Evolutionary conservation across 2,888 invertebrate genomes (phyloP).

Genomic region (Euspilapteryx auroguttella): DNA sequence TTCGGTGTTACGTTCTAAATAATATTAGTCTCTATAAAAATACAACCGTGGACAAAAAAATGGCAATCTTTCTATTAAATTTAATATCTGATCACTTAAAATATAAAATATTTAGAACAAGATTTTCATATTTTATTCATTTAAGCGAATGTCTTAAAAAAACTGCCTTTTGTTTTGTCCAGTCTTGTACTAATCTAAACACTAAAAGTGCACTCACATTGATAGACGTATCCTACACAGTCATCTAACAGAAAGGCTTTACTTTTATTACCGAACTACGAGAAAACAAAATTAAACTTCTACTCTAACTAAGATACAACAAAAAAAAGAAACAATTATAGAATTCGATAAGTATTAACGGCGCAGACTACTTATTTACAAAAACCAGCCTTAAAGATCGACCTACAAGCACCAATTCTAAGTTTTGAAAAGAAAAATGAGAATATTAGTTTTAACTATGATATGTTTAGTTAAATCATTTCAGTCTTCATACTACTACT

Average conservation of each 20-base stretch:
- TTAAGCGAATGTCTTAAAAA: no score
- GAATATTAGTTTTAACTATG: slow-evolving; percentile 36
- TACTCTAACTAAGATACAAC: not conserved
- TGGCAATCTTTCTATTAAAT: no score
- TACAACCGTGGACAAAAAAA: slow-evolving; percentile 15
- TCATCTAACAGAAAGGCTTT: slow-evolving; percentile 34
- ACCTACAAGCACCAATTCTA: slow-evolving; percentile 61
- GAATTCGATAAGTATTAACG: slow-evolving; percentile 1
- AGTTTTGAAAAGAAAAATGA: slow-evolving; percentile 52
- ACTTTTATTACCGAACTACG: slow-evolving; percentile 8
- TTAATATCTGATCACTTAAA: no score
- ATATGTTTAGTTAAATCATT: slow-evolving; percentile 50
- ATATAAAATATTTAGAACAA: no score
- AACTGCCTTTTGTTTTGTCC: slow-evolving; percentile 3
- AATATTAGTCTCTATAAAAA: slow-evolving; percentile 10
- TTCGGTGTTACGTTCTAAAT: no score
- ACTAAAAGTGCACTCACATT: slow-evolving; percentile 33
- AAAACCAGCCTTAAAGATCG: slow-evolving; percentile 59
- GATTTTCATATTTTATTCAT: no score
- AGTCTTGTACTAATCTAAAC: slow-evolving; percentile 1
- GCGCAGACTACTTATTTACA: slow-evolving; percentile 41
- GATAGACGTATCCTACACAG: slow-evolving; percentile 21
- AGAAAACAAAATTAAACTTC: not conserved
- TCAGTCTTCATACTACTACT: slow-evolving; percentile 60
- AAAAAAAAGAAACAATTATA: slow-evolving; percentile 2